Evolutionary conservation across 2,113 vertebrate genomes (phyloP), one percentile per base, ranked within the genome.

Genomic region (Hassar affinis): DNA sequence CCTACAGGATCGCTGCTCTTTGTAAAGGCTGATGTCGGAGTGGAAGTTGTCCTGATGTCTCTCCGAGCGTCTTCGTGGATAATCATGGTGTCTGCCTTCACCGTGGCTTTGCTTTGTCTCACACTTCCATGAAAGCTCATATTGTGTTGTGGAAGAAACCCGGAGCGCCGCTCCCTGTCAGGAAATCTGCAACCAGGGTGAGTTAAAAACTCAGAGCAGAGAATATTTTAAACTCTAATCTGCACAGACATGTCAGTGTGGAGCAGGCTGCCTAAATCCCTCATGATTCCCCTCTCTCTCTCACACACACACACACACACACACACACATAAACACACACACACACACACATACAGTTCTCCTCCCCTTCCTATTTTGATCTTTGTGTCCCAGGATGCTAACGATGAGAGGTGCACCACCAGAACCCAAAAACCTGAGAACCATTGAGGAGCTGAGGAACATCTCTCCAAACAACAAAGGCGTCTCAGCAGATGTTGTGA

Each of bases 161-260:
- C 87, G 91, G 91, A 92, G 93, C 91, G 93, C 92, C 89, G 91
- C 91, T 92, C 92, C 91, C 91, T 93, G 91, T 93, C 94, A 93
- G 89, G 88, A 91, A 92, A 92, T 88, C 91, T 92, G 92, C 90
- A 93, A 94, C 93, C 92, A 94, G 91, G 90, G 88, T 89, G 92
- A 93, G 89, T 91, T 91, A 92, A 91, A 64, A 90, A 90, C 88
- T 86, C 76, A 79, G 90, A 84, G 87, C 88, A 84, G 90, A 87
- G 92, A 91, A 93, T 93, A 94, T 91, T 92, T 93, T 93, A 92
- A 92, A 92, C 91, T 90, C 82, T 91, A 90, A 93, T 94, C 90
- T 85, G 89, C 86, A 72, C 80, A 87, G 80, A 86, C 84, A 86
- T 90, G 92, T 91, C 91, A 90, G 89, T 91, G 89, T 89, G 51